Evolutionary conservation across 1,140 invertebrate genomes (phyloP).

Genomic region (Eufriesea mexicana): DNA sequence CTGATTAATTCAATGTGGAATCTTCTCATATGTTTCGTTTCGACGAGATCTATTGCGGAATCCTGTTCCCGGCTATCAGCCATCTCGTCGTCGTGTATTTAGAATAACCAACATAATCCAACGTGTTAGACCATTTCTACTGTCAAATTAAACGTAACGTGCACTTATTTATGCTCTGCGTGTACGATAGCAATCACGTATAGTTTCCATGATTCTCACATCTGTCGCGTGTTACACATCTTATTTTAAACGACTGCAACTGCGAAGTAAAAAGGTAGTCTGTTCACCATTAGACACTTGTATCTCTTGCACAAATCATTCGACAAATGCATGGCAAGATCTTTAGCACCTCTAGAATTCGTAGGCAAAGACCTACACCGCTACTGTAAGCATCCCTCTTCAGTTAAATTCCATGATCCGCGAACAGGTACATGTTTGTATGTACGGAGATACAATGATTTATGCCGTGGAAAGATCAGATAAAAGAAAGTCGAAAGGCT

Average conservation of each 20-base stretch:
- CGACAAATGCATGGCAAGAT: constrained; percentile 16
- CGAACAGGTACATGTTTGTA: not conserved
- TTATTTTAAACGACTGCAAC: constrained; percentile 17
- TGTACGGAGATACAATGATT: not conserved
- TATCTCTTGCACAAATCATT: constrained; percentile 24
- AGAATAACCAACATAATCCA: not conserved
- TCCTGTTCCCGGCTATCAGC: too few relatives aligned
- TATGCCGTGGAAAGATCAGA: not conserved
- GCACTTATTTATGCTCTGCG: constrained; percentile 24
- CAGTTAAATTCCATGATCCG: not conserved
- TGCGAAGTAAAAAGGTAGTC: constrained; percentile 12
- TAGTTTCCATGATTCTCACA: not conserved
- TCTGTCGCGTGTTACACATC: not conserved
- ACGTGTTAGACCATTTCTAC: not conserved
- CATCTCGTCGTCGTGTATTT: not conserved
- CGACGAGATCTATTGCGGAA: not conserved
- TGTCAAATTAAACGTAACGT: constrained; percentile 1
- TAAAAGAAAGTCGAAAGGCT: not conserved
- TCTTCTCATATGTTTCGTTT: constrained; percentile 1
- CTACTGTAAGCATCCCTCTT: not conserved
- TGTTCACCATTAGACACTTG: not conserved
- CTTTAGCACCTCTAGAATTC: constrained; percentile 10
- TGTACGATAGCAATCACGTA: not conserved
- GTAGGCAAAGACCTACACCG: not conserved
- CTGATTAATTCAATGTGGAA: constrained; percentile 26